Conservation (phyloP, 2,113 vertebrate genomes). For the Leuciscus idus region DNA sequence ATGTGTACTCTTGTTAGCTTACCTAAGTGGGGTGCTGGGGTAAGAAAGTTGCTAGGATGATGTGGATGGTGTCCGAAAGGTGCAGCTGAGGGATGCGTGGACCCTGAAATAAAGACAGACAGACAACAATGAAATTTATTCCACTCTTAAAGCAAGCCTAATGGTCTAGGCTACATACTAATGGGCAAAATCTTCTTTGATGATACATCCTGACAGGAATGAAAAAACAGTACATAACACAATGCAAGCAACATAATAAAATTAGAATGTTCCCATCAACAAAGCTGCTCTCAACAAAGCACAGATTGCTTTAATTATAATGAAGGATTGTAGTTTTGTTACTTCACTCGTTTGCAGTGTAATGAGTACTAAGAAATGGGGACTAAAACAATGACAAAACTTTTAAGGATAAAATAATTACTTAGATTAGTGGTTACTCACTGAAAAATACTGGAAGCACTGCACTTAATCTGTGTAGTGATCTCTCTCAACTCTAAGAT, state of each 20-base stretch:
- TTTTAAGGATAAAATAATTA: background rate
- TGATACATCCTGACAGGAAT: background rate
- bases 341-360: background rate
- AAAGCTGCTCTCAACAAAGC: background rate
- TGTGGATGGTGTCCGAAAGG: constrained; percentile 90
- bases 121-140: background rate
- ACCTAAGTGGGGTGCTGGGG: constrained; percentile 92
- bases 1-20: constrained; percentile 49
- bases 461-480: background rate
- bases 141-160: too few relatives aligned
- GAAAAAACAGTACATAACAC: background rate
- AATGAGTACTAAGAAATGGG: background rate
- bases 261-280: background rate
- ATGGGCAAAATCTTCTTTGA: background rate
- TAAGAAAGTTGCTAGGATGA: constrained; percentile 91
- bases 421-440: background rate
- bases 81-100: constrained; percentile 85
- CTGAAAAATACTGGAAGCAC: background rate
- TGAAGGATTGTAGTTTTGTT: background rate
- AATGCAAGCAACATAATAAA: background rate
- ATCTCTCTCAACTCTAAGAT: background rate
- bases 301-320: background rate
- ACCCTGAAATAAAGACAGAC: constrained; percentile 74
- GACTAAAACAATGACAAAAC: background rate
- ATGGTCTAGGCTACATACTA: background rate